phyloP scores from a whole-genome alignment of 2,888 invertebrate species.

The Orthosia incerta region DNA sequence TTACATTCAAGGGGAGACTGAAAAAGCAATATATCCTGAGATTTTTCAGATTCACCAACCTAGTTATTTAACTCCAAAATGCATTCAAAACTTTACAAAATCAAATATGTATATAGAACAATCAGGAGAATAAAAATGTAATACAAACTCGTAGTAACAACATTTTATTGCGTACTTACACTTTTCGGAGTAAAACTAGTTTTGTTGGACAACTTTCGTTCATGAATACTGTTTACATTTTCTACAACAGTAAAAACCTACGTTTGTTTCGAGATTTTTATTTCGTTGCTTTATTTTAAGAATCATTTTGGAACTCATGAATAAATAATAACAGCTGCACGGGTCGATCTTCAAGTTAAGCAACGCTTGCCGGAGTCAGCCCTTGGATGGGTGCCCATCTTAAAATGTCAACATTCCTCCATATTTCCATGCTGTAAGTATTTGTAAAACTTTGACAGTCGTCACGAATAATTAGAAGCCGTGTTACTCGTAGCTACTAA shows the following conservation, averaged over 20 bases:
- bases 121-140: constrained; percentile 50
- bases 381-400: no score
- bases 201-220: constrained; percentile 44
- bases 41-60: constrained; percentile 15
- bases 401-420: no score
- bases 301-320: neutral
- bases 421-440: no score
- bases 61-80: constrained; percentile 39
- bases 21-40: no score
- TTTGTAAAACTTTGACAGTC: no score
- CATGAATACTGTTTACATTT: constrained; percentile 46
- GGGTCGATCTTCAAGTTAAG: no score
- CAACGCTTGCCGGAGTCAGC: no score
- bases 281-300: neutral
- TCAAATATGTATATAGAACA: constrained; percentile 53
- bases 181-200: constrained; percentile 49
- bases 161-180: constrained; percentile 51
- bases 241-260: constrained; percentile 2
- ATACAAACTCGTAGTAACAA: constrained; percentile 38
- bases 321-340: no score
- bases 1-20: no score
- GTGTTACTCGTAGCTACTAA: no score
- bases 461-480: no score
- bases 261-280: constrained; percentile 8
- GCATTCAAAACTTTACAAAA: constrained; percentile 56